Base-by-base conservation (phyloP, 2,113 vertebrate genomes). In the Otolemur garnettii region DNA sequence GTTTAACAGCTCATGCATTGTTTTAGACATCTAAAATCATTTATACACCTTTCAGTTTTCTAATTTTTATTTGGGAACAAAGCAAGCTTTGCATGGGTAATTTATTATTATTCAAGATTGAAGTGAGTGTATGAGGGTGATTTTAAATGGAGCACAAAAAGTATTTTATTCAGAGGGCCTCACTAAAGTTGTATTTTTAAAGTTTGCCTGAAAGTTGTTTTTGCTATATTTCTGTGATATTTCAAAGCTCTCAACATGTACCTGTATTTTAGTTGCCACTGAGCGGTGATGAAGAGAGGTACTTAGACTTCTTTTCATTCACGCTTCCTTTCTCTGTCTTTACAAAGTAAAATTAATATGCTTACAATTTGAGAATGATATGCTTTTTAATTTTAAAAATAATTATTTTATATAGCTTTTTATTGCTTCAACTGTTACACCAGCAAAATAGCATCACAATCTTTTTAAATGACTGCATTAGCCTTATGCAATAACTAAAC, bases 11-110 rank as follows among this genome's bases (percentile, higher is more conserved):
- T 69, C 53, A 62, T 19, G 33, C 21, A n/a, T 38, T 83, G 59
- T 83, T 87, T 83, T 60, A 42, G 11, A 42, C 24, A 19, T 15
- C 86, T 86, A 81, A 28, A 81, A 89, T 90, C 10, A 71, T 33
- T 93, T 82, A 86, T 53, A 68, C 4, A 69, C 7, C 69, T 75
- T n/a, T 83, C 18, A 64, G 21, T 60, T 90, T 93, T 90, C 68
- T 60, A 55, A 38, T 38, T 95, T 91, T 93, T 38, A 60, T 5
- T 68, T 97, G 50, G 12, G 19, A 66, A 30, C 64, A 87, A 68
- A 7, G 60, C 19, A 62, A 50, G 35, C 26, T 72, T 83, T 93
- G 18, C 53, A 69, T 72, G 64, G 84, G 6, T 19, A 12, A 80
- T 62, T 93, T 84, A 55, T 45, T 8, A 79, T 79, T 77, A 72